Percentiles rank a stretch among this genome's conserved stretches.
These are phyloP conservation scores for Ambastaia sidthimunki DNA, from an alignment of 2,797 vertebrate genomes.

Conservation along the genomic window DNA sequence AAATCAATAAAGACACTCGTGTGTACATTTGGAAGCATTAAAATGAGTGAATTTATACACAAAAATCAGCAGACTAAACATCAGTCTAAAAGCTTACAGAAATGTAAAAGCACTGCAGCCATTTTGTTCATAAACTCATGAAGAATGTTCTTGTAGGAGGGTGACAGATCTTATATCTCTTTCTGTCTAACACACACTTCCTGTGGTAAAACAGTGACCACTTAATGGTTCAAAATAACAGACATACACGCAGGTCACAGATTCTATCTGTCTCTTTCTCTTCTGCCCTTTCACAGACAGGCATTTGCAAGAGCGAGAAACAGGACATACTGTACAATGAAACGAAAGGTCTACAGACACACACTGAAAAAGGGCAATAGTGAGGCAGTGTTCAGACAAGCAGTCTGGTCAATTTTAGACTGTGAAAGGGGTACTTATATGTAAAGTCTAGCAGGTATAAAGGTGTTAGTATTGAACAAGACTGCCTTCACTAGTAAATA, in stretches of 20 bases:
- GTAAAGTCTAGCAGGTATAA: background rate
- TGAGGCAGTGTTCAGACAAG: background rate
- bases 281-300: background rate
- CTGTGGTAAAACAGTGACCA: background rate
- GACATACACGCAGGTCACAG: background rate
- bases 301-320: background rate
- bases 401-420: background rate
- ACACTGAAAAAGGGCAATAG: background rate
- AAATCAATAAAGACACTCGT: background rate
- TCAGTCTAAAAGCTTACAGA: background rate
- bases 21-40: background rate
- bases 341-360: background rate
- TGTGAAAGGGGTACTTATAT: background rate
- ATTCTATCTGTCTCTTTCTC: background rate
- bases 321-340: background rate
- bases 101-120: background rate
- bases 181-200: background rate
- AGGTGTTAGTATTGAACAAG: background rate
- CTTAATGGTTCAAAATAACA: background rate
- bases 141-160: background rate
- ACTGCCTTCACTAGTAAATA: background rate
- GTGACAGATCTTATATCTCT: background rate
- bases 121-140: background rate
- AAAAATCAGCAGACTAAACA: slow-evolving; percentile 34
- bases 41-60: background rate